Conservation (phyloP, 2,797 vertebrate species). For the Chiroxiphia lanceolata region DNA sequence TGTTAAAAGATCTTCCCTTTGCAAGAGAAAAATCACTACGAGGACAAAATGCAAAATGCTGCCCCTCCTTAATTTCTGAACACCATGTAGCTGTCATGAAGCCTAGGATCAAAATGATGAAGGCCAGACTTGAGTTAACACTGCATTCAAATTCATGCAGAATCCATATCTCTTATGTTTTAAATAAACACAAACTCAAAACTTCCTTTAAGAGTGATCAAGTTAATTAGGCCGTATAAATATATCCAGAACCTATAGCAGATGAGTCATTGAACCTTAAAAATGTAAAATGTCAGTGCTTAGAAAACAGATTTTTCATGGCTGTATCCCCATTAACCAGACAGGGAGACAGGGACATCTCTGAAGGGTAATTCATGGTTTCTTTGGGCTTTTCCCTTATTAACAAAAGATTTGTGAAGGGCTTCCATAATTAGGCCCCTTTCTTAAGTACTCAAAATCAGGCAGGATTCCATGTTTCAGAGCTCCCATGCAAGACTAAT, state of each 20-base stretch:
- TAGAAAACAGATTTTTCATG: not conserved
- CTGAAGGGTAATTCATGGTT: not conserved
- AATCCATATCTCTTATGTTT: not conserved
- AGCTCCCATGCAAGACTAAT: constrained; percentile 3
- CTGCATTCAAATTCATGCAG: not conserved
- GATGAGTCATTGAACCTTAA: not conserved
- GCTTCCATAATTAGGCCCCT: not conserved
- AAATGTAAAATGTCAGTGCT: not conserved
- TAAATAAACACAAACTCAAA: not conserved
- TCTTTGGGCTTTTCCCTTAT: not conserved
- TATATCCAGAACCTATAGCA: not conserved
- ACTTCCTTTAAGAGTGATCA: not conserved
- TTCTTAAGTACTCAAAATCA: constrained; percentile 1
- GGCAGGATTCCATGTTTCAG: not conserved
- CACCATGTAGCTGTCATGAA: not conserved
- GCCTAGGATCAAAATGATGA: not conserved
- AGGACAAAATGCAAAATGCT: not conserved
- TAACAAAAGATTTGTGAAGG: not conserved
- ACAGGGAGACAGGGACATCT: not conserved
- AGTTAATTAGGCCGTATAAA: not conserved
- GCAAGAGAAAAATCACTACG: not conserved
- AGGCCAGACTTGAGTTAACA: not conserved
- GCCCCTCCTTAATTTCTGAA: not conserved
- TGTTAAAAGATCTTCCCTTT: not conserved
- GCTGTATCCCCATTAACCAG: not conserved